phyloP scores from a whole-genome alignment of 2,113 vertebrate genomes.

The Atractosteus spatula region DNA sequence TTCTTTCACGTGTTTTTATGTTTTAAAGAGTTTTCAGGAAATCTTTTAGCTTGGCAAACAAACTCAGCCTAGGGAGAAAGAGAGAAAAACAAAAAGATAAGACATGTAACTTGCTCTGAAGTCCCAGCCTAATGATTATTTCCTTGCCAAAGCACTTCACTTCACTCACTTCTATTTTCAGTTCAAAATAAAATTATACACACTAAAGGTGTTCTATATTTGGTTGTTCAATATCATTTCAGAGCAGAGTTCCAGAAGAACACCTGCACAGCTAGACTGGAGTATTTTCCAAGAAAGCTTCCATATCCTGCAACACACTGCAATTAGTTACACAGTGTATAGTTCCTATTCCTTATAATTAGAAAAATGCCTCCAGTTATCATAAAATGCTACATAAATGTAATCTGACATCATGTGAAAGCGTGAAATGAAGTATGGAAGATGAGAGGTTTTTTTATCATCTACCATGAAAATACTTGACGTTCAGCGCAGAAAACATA shows the following conservation, averaged over 20 bases:
- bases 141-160: no score
- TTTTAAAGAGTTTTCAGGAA: no score
- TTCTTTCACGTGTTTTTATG: no score
- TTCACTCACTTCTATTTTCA: no score
- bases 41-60: no score
- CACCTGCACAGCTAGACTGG: background rate
- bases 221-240: background rate
- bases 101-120: no score
- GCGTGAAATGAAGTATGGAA: conserved; percentile 15
- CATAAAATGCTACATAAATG: conserved; percentile 19
- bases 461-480: conserved; percentile 1
- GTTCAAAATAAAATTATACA: no score
- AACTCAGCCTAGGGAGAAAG: no score
- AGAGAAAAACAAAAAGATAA: no score
- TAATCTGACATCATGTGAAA: conserved; percentile 19
- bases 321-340: conserved; percentile 15
- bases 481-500: background rate
- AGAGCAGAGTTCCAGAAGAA: conserved; percentile 3
- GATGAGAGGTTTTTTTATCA: background rate
- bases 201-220: no score
- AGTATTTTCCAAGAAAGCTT: conserved; percentile 17
- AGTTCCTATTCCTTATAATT: conserved; percentile 15
- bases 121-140: no score
- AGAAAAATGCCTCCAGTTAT: conserved; percentile 18
- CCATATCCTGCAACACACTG: conserved; percentile 17